These are phyloP conservation scores for Hormiphora californensis DNA, from an alignment of 37 sponge, comb jelly and placozoan species.

Conservation along the genomic window DNA sequence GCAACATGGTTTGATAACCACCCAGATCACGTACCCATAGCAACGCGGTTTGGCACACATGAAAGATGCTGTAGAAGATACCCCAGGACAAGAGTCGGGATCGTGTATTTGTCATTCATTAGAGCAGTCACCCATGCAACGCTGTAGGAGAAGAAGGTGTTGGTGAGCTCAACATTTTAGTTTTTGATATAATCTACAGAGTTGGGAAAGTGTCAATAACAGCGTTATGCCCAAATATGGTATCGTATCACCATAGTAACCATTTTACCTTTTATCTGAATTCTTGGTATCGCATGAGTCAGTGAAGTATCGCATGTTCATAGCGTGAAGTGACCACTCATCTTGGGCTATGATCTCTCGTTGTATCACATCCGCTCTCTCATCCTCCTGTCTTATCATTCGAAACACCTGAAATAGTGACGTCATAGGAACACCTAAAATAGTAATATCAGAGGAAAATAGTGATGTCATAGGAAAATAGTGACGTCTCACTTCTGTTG, in stretches of 20 bases:
- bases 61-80: background rate
- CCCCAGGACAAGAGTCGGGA: slow-evolving; percentile 36
- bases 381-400: slow-evolving; percentile 27
- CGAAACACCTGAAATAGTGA: background rate
- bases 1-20: background rate
- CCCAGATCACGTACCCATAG: background rate
- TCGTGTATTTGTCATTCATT: slow-evolving; percentile 31
- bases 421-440: too few relatives aligned
- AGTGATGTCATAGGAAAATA: too few relatives aligned
- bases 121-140: slow-evolving; percentile 33
- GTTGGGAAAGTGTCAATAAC: too few relatives aligned
- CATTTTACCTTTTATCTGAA: too few relatives aligned
- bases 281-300: too few relatives aligned
- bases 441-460: too few relatives aligned
- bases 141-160: background rate
- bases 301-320: slow-evolving; percentile 21
- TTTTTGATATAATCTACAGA: too few relatives aligned
- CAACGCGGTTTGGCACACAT: background rate
- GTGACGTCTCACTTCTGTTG: too few relatives aligned
- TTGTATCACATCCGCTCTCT: background rate
- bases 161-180: too few relatives aligned
- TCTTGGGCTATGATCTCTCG: background rate
- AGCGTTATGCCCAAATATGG: too few relatives aligned
- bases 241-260: too few relatives aligned
- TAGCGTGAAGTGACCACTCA: slow-evolving; percentile 1